Percentiles rank a stretch among this genome's conserved stretches.
These are phyloP conservation scores for Catharus fuscescens DNA, from an alignment of 2,113 vertebrate species.

Conservation along the genomic window DNA sequence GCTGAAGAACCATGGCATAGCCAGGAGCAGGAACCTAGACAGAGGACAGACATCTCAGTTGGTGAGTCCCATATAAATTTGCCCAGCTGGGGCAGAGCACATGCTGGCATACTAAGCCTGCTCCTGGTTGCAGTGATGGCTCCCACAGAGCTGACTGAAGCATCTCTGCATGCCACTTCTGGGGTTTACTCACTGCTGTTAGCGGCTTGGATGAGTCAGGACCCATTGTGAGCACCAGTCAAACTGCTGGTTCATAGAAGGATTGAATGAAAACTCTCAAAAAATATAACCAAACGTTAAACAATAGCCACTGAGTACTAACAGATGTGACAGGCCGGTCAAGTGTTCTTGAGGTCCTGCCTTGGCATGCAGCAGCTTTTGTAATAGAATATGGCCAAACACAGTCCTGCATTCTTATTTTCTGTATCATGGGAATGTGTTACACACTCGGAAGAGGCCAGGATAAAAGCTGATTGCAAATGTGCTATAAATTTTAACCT, in stretches of 20 bases:
- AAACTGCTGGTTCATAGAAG: background rate
- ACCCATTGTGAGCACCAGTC: background rate
- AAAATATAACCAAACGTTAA: background rate
- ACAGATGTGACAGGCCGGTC: constrained; percentile 29
- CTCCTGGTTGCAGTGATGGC: background rate
- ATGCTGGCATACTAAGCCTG: background rate
- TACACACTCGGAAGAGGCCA: background rate
- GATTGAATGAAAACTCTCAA: background rate
- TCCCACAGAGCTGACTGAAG: background rate
- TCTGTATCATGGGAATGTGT: background rate
- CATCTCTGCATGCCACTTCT: background rate
- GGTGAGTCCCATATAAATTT: background rate
- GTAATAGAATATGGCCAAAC: background rate
- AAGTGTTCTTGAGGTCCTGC: background rate
- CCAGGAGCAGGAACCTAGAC: background rate
- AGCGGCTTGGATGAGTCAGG: background rate
- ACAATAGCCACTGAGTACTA: constrained; percentile 24
- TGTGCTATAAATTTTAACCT: background rate
- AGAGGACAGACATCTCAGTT: background rate
- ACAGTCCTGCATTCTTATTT: background rate
- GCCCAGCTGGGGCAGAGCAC: background rate
- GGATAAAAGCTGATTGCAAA: background rate
- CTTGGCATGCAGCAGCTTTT: background rate
- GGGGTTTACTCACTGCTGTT: background rate
- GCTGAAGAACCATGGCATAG: background rate